These are phyloP conservation scores for Leucophenga maculata DNA, from an alignment of 2,888 invertebrate genomes.

Conservation along the genomic window DNA sequence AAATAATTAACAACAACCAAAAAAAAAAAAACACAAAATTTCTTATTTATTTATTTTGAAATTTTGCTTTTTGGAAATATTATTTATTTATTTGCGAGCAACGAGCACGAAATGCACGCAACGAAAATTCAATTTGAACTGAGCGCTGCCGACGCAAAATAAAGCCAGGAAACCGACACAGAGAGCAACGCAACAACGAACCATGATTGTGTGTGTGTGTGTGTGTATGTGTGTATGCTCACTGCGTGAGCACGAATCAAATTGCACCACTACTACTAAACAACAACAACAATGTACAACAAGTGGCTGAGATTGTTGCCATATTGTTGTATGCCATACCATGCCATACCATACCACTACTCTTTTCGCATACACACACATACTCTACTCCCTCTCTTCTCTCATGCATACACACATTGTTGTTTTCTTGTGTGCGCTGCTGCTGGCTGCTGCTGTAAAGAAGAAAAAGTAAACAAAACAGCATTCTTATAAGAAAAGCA, in stretches of 20 bases:
- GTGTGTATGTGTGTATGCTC: neutral
- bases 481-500: slow-evolving; percentile 47
- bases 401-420: slow-evolving; percentile 39
- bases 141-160: slow-evolving; percentile 60
- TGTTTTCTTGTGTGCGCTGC: no score
- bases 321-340: slow-evolving; percentile 57
- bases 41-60: neutral
- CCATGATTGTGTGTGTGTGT: neutral
- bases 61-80: neutral
- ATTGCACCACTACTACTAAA: neutral
- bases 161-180: slow-evolving; percentile 65
- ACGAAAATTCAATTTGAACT: slow-evolving; percentile 70
- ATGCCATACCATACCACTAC: no score
- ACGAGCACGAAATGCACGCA: slow-evolving; percentile 61
- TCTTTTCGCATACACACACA: no score
- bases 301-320: slow-evolving; percentile 63
- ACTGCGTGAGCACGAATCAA: neutral
- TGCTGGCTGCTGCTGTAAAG: no score
- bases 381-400: no score
- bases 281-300: slow-evolving; percentile 23
- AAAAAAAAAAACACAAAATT: slow-evolving; percentile 2
- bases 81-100: slow-evolving; percentile 37
- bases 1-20: neutral
- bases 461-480: slow-evolving; percentile 3
- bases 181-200: slow-evolving; percentile 29